Base-by-base conservation (phyloP, 2,888 invertebrate species). In the Empis stercorea region DNA sequence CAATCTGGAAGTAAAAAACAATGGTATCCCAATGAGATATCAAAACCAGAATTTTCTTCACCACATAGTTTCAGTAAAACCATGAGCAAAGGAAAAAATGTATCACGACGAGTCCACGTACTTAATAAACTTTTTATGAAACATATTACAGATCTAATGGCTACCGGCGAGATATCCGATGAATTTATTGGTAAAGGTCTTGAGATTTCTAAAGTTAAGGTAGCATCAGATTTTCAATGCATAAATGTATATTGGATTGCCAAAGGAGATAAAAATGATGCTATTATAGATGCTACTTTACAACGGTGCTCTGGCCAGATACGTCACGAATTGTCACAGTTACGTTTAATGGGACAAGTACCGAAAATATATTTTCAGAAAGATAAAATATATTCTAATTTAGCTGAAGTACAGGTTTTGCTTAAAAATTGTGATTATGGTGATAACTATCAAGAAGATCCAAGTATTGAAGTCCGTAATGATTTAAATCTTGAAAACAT, bases 51-150 rank as follows among this genome's bases (percentile, higher is more conserved):
- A 5, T n/a, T 13, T 3, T n/a, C 34, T n/a, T 34, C 34, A 13
- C 3, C 34, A n/a, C 13, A 13, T 2, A 13, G 34, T 34, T 34
- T 34, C 13, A n/a, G 34, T 34, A 13, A 27, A 27, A 27, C 7
- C 2, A 4, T 7, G 5, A 27, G 9, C 7, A 27, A 27, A 9
- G 23, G 23, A 27, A 27, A 27, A 27, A 27, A 27, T 27, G 23
- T 27, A 2, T 2, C 9, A 27, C 5, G 23, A 27, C 23, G 23
- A 2, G 34, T 34, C 4, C 13, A 34, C 7, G 79, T 87, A 52
- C 65, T 89, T 2, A 87, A 87, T 62, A 85, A 86, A 65, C 60
- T 88, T 43, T 87, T 88, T 57, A 87, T 88, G 86, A 76, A 78
- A 56, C 73, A 84, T 49, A 79, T 89, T 10, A 84, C 86, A 0